Evolutionary conservation across 2,113 vertebrate species (phyloP).

Genomic region (Sminthopsis crassicaudata): DNA sequence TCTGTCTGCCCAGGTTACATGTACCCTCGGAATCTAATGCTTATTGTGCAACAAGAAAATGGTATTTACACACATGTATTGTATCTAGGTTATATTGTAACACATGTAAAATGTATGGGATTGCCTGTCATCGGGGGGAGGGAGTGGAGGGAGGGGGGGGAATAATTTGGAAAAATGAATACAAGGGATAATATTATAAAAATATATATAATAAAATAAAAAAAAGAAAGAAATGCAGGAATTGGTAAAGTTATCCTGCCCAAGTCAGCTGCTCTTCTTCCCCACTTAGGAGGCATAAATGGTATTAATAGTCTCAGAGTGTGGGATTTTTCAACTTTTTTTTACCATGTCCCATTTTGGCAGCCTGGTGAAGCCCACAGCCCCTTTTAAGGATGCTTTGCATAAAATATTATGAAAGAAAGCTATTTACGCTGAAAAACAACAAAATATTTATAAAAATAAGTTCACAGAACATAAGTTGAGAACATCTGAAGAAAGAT

Average conservation of each 20-base stretch:
- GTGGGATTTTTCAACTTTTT: constrained; percentile 66
- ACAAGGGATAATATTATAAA: no score
- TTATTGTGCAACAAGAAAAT: no score
- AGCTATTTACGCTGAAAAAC: neutral
- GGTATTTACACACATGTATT: no score
- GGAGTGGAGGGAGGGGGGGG: no score
- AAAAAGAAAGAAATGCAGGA: neutral
- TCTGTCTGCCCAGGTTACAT: no score
- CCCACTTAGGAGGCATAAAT: neutral
- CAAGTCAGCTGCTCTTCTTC: constrained; percentile 65
- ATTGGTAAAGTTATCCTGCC: neutral
- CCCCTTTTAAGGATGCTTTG: neutral
- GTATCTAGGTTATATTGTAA: no score
- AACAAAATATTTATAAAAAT: neutral
- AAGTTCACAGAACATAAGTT: neutral
- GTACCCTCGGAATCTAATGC: no score
- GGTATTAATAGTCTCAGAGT: neutral
- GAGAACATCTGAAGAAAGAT: neutral
- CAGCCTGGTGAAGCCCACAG: neutral
- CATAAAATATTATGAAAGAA: neutral
- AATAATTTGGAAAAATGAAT: no score
- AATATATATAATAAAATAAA: no score
- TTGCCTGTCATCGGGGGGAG: no score
- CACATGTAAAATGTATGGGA: no score
- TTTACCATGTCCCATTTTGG: neutral